Evolutionary conservation across 2,113 vertebrate genomes (phyloP).

Genomic region (Peromyscus polionotus): DNA sequence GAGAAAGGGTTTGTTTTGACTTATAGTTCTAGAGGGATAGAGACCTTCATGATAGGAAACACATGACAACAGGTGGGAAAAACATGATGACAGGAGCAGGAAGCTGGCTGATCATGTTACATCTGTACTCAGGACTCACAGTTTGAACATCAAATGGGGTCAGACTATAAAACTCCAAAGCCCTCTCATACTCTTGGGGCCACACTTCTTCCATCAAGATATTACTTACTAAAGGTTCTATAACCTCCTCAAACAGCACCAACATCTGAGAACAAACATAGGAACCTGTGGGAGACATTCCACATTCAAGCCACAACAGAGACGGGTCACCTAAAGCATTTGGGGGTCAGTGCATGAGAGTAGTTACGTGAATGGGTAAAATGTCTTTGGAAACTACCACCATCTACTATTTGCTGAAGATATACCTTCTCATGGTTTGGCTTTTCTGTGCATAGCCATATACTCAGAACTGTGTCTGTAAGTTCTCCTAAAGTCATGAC

Average conservation of each 20-base stretch:
- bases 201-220: background rate
- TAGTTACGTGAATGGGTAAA: background rate
- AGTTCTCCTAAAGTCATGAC: conserved; percentile 19
- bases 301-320: background rate
- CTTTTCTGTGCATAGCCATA: conserved; percentile 16
- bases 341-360: background rate
- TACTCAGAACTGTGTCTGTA: background rate
- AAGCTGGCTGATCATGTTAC: background rate
- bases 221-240: background rate
- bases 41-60: background rate
- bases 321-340: background rate
- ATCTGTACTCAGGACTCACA: background rate
- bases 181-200: background rate
- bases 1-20: background rate
- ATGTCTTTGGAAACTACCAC: background rate
- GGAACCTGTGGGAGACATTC: background rate
- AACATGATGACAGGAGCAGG: background rate
- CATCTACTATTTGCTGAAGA: background rate
- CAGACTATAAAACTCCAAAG: background rate
- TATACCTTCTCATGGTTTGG: background rate
- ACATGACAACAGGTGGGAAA: background rate
- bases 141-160: background rate
- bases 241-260: background rate
- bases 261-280: background rate
- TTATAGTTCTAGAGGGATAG: background rate